A percentile compares a stretch with the other conserved stretches of the same genome.
Conservation (phyloP, 2,797 vertebrate genomes). For the Otolemur crassicaudatus region DNA sequence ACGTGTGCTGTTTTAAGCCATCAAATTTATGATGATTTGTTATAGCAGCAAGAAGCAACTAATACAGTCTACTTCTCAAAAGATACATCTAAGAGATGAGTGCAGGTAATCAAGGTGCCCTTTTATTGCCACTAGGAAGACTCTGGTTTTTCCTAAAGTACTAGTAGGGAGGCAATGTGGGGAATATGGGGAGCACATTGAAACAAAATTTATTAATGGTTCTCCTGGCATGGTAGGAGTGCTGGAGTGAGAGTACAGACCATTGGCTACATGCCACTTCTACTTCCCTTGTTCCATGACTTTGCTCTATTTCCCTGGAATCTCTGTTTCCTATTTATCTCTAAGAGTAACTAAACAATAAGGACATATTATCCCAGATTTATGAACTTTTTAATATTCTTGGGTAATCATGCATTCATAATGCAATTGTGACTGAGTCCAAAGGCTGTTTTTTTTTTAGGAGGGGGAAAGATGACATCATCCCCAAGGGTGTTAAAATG, state of each 20-base stretch:
- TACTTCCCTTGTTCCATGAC: background rate
- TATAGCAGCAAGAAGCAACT: fast-evolving
- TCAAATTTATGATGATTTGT: background rate
- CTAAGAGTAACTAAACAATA: background rate
- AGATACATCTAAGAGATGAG: background rate
- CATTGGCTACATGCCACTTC: fast-evolving
- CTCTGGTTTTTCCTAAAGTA: no score
- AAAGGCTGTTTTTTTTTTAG: background rate
- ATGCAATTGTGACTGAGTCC: background rate
- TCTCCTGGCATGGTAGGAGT: fast-evolving
- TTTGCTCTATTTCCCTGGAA: background rate
- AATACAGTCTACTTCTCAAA: background rate
- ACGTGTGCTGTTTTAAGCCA: background rate
- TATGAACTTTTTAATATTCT: background rate
- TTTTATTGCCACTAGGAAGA: fast-evolving
- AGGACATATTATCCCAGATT: background rate
- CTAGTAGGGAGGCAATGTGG: background rate
- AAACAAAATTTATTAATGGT: fast-evolving
- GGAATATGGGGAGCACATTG: fast-evolving
- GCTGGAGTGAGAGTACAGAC: fast-evolving
- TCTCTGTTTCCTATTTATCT: background rate
- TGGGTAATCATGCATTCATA: background rate
- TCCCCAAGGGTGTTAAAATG: background rate
- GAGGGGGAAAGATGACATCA: no score
- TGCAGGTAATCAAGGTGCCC: no score